Base-by-base conservation (phyloP, 2,888 invertebrate species). In the Caenorhabditis afra region DNA sequence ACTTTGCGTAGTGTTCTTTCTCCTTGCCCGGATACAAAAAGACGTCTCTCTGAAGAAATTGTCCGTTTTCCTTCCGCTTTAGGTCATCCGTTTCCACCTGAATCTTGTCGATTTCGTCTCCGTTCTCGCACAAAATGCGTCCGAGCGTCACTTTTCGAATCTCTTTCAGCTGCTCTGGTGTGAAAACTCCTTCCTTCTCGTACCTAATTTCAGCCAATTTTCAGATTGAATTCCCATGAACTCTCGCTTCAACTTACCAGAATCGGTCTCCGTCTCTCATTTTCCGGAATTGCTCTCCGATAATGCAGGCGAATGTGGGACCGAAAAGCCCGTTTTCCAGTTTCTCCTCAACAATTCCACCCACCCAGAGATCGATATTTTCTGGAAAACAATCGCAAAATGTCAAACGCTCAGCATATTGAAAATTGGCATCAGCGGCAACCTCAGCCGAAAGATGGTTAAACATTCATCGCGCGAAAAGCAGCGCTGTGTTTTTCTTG, bases 321-420 rank as follows among this genome's bases (percentile, higher is more conserved):
- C 99, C 99, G 0, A 98, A 93, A 91, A 95, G 94, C 0, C 95
- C 95, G 59, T 94, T 95, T 8, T 94, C 93, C 23, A 92, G 67
- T 0, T 94, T 92, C 89, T 94, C 94, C 91, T 99, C 99, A 45
- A 96, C 92, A 84, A 99, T 94, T 3, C 97, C 98, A 5, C 97
- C 97, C 20, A 97, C 96, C 94, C 95, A 99, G 22, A 98, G 93
- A 90, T 99, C 99, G 77, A 99, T 94, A 88, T 99, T 99, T 67
- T 91, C 92, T 82, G 80, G 16, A 85, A 71, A 45, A n/a, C 8
- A 7, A 35, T 16, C 23, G 18, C n/a, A 1, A 45, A 37, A 71
- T 55, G 41, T 44, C 18, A 39, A 23, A 64, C 79, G 73, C 86
- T 82, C 81, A 83, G 83, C 57, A 87, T 57, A 39, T 29, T 29